These are phyloP conservation scores for Argentina silus DNA, from an alignment of 2,797 vertebrate genomes.

Conservation along the genomic window DNA sequence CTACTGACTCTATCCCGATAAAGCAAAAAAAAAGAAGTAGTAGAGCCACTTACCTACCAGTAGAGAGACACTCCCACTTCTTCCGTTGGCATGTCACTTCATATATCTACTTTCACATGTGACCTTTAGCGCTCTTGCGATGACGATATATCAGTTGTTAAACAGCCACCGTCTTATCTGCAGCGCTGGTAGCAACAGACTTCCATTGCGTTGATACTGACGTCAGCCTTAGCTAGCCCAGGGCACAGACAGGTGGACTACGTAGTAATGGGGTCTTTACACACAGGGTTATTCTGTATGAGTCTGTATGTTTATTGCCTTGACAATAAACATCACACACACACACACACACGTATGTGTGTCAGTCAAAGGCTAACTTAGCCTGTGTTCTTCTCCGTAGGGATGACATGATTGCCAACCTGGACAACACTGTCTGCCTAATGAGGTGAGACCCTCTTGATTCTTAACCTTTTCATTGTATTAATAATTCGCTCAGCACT, in stretches of 20 bases:
- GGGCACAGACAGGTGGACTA: not conserved
- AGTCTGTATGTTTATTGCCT: no score
- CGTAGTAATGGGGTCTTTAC: not conserved
- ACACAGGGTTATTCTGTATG: not conserved
- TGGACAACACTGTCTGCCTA: slow-evolving; percentile 58
- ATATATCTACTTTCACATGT: slow-evolving; percentile 3
- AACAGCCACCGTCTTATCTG: slow-evolving; percentile 57
- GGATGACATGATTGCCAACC: slow-evolving; percentile 58
- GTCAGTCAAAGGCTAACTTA: not conserved
- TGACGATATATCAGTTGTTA: slow-evolving; percentile 43
- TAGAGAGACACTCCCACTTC: not conserved
- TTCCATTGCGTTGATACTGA: slow-evolving; percentile 23
- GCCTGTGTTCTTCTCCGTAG: slow-evolving; percentile 53
- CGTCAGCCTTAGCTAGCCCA: slow-evolving; percentile 21
- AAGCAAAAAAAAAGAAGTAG: no score
- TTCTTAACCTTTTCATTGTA: not conserved
- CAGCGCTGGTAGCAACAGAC: slow-evolving; percentile 49
- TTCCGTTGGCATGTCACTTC: not conserved
- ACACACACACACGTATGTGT: not conserved
- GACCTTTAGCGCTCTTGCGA: slow-evolving; percentile 10
- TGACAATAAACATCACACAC: not conserved
- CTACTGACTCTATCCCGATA: no score
- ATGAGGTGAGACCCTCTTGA: slow-evolving; percentile 66
- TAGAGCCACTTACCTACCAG: no score
- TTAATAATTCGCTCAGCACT: not conserved